Evolutionary conservation across 2,113 vertebrate genomes (phyloP).

Genomic region (Rhea americana): DNA sequence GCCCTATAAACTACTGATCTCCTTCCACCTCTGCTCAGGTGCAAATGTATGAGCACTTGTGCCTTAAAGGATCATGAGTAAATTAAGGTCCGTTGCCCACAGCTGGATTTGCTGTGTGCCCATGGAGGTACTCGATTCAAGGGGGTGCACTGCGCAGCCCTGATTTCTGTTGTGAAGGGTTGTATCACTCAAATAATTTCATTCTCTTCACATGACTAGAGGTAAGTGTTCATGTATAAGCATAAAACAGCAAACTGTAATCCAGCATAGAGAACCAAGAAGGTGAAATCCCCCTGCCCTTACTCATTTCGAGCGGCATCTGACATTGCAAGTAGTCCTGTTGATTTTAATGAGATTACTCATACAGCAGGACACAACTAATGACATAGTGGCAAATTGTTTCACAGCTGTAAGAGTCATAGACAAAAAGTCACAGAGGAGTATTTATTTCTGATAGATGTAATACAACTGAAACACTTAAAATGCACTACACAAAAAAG

Average conservation of each 20-base stretch:
- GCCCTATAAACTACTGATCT: background rate
- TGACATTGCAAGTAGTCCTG: background rate
- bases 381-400: background rate
- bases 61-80: background rate
- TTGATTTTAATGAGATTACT: background rate
- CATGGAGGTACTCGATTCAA: background rate
- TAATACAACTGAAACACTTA: background rate
- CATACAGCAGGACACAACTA: background rate
- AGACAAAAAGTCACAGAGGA: background rate
- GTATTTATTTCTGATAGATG: background rate
- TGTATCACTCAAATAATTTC: background rate
- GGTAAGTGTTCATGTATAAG: background rate
- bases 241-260: background rate
- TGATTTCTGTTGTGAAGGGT: background rate
- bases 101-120: background rate
- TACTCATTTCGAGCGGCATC: background rate
- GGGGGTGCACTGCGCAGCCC: no score
- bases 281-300: background rate
- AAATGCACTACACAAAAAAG: background rate
- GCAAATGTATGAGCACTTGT: background rate
- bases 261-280: background rate
- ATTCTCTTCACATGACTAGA: background rate
- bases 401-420: background rate
- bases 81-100: background rate
- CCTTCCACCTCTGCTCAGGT: background rate